A percentile compares a stretch with the other conserved stretches of the same genome.
These are phyloP conservation scores for Lasioglossum morio DNA, from an alignment of 2,888 invertebrate species.

Conservation along the genomic window DNA sequence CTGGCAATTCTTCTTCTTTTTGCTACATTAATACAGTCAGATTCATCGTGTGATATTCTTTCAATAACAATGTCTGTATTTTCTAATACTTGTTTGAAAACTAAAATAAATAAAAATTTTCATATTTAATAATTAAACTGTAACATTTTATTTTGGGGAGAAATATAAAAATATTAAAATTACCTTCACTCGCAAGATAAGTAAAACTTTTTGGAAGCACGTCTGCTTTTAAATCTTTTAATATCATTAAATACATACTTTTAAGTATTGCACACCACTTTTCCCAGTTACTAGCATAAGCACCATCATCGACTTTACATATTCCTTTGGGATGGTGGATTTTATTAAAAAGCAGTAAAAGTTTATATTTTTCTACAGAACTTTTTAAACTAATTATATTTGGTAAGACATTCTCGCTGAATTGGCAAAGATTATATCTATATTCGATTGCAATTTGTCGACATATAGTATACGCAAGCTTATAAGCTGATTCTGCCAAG, in stretches of 20 bases:
- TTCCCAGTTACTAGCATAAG: slow-evolving; percentile 83
- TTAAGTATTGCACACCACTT: slow-evolving; percentile 84
- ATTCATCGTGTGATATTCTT: slow-evolving; percentile 34
- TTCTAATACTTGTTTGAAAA: slow-evolving; percentile 81
- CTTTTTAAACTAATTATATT: slow-evolving; percentile 83
- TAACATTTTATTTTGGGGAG: not conserved
- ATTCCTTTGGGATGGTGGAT: slow-evolving; percentile 86
- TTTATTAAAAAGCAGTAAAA: slow-evolving; percentile 85
- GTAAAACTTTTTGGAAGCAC: slow-evolving; percentile 71
- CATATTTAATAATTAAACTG: slow-evolving; percentile 7
- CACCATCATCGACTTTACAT: slow-evolving; percentile 75
- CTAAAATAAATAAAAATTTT: slow-evolving; percentile 57
- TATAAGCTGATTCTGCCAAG: slow-evolving; percentile 70
- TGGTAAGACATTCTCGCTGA: slow-evolving; percentile 85
- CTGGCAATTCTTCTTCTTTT: slow-evolving; percentile 78
- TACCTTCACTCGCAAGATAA: slow-evolving; percentile 79
- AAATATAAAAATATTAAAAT: slow-evolving; percentile 31
- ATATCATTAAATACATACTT: slow-evolving; percentile 82
- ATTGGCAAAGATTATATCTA: slow-evolving; percentile 86
- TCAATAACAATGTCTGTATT: slow-evolving; percentile 46
- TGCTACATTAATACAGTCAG: slow-evolving; percentile 58
- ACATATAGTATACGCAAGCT: slow-evolving; percentile 72
- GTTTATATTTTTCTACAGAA: slow-evolving; percentile 83
- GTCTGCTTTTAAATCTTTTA: slow-evolving; percentile 76
- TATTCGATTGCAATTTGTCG: slow-evolving; percentile 86